Base-by-base conservation (phyloP, 2,888 invertebrate species). In the Deilephila elpenor region DNA sequence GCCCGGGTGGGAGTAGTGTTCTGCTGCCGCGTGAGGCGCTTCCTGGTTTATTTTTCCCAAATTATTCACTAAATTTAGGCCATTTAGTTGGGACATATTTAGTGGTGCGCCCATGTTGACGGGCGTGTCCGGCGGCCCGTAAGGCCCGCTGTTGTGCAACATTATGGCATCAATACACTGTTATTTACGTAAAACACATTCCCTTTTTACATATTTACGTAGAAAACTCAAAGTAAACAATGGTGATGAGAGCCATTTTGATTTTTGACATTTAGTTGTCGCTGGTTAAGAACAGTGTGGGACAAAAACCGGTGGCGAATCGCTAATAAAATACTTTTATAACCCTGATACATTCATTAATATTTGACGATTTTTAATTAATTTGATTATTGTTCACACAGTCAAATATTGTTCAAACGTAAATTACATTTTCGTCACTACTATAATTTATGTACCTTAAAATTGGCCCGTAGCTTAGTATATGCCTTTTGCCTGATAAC, bases 131-230 rank as follows among this genome's bases (percentile, higher is more conserved):
- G 88, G 90, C 19, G 89, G 86, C 79, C 89, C 91, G 77, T 88
- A 93, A 76, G 86, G 84, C 78, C 91, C 93, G 74, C 86, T 93
- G 78, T 93, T 93, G 80, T 92, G 93, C 80, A 92, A 88, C 93
- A 94, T 94, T 74, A 76, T 82, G 83, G 78, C 61, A 62, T 62
- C 14, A 60, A 73, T 29, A 79, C 75, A 59, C 72, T 53, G 71
- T 53, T 76, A 74, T 74, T 71, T 73, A 72, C 75, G 75, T 73
- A 76, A 74, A 77, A 80, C 78, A 79, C 75, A 70, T 75, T 74
- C 59, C 74, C 78, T 74, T 80, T 81, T 81, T 75, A 79, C 78
- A 80, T 80, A 78, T 79, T 82, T 78, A 77, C 75, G 74, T 76
- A 76, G 74, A 83, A 84, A 83, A 80, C 80, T 80, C 78, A 85